phyloP scores from a whole-genome alignment of 1,140 invertebrate genomes.

The Drosophila jambulina region DNA sequence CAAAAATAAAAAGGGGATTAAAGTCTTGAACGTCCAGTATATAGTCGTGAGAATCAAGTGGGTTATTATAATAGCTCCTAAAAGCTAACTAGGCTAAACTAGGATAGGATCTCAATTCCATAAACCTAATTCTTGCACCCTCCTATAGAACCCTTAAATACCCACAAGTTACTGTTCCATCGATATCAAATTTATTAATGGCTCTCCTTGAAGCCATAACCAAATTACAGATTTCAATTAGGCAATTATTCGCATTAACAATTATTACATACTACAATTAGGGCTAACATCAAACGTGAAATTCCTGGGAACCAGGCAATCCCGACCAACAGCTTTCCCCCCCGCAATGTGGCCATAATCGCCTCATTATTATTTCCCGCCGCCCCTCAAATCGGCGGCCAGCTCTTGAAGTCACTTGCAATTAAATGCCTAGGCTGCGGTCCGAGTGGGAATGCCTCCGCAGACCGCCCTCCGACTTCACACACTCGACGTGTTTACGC shows the following conservation, averaged over 20 bases:
- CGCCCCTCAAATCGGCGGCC: slow-evolving; percentile 23
- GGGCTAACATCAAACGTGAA: slow-evolving; percentile 18
- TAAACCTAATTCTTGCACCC: neutral
- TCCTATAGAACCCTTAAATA: neutral
- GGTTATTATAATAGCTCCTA: neutral
- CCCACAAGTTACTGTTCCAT: neutral
- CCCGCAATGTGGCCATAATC: slow-evolving; percentile 18
- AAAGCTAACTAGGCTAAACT: neutral
- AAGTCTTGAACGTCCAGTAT: no score
- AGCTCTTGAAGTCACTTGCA: slow-evolving; percentile 53
- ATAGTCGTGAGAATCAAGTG: no score
- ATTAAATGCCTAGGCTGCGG: slow-evolving; percentile 53
- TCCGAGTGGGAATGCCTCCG: neutral
- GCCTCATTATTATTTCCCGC: slow-evolving; percentile 45
- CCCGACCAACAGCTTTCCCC: slow-evolving; percentile 2
- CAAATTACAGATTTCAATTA: slow-evolving; percentile 34
- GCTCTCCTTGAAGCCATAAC: neutral
- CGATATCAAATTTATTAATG: neutral
- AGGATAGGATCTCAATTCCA: neutral
- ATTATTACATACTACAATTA: slow-evolving; percentile 17
- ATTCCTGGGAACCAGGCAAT: slow-evolving; percentile 31
- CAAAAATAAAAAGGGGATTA: no score
- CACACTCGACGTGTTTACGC: slow-evolving; percentile 47
- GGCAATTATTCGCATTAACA: slow-evolving; percentile 3
- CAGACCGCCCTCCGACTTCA: neutral